Base-by-base conservation (phyloP, 2,797 vertebrate species). In the Lemur catta region DNA sequence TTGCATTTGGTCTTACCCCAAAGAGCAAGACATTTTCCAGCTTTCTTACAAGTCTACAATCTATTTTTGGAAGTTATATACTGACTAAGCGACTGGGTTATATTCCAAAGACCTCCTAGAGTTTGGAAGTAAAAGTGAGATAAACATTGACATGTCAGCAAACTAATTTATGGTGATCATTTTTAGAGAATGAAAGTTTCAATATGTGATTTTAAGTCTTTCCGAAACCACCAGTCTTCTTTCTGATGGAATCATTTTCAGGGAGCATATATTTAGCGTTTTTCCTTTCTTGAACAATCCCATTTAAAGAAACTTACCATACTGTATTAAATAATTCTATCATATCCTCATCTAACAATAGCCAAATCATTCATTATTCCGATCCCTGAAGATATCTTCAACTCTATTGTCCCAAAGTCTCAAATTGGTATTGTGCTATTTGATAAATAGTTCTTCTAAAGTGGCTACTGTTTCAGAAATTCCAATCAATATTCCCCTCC, bases 161-260 rank as follows among this genome's bases (percentile, higher is more conserved):
- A 92, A 43, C 24, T 94, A 79, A 89, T 95, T 90, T 85, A 93
- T 80, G 69, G 10, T 61, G 35, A 38, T 91, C 89, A 50, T 33
- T 87, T 86, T 96, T 67, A 95, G 86, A 86, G 84, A 91, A 84
- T 78, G 67, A 91, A 95, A 89, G 59, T 81, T 97, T 94, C 76
- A 92, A 86, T 72, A 63, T 95, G 75, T 61, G 46, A 79, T 55
- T 94, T 75, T 38, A 85, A 81, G 30, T 57, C 92, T 81, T 93
- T 89, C 91, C 2, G 78, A 92, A 57, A 84, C 50, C 33, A 91
- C 81, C 6, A 69, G 50, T 52, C 30, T 46, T 84, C 79, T 81
- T 63, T 84, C 67, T 35, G 4, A 67, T 50, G 67, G 38, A 20
- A 61, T 8, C 9, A 33, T 69, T 93, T 94, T 79, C 50, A 65